Evolutionary conservation across 2,888 invertebrate genomes (phyloP).

Genomic region (Leuctra nigra): DNA sequence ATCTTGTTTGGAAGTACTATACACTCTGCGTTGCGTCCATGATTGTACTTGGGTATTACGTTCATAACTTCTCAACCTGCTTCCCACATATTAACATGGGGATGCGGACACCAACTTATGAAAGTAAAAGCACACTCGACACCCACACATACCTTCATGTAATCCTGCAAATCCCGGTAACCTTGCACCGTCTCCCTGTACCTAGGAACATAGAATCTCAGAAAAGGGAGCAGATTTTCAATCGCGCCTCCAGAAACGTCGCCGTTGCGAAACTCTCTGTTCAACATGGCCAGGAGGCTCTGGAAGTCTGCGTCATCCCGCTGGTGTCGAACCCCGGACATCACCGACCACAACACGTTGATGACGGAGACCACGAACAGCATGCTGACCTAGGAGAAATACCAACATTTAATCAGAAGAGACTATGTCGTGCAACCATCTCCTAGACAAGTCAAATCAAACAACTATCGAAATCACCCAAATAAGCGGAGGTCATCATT

Average conservation of each 20-base stretch:
- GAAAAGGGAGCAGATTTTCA: not conserved
- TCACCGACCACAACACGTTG: constrained; percentile 31
- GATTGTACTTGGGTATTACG: too few species aligned
- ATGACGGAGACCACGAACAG: constrained; percentile 28
- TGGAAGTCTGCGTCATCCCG: constrained; percentile 25
- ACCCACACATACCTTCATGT: constrained; percentile 2
- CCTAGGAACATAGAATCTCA: not conserved
- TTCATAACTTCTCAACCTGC: too few species aligned
- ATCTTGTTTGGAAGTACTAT: too few species aligned
- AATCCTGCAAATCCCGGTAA: not conserved
- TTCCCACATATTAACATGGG: too few species aligned
- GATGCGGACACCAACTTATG: too few species aligned
- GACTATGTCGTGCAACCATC: too few species aligned
- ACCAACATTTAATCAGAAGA: too few species aligned
- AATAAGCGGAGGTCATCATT: too few species aligned
- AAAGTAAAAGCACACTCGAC: too few species aligned
- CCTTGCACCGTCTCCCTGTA: not conserved
- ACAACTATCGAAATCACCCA: too few species aligned
- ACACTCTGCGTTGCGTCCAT: too few species aligned
- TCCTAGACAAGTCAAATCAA: too few species aligned
- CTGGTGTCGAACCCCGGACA: constrained; percentile 28
- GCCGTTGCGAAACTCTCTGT: not conserved
- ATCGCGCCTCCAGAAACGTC: not conserved
- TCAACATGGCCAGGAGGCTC: constrained; percentile 20
- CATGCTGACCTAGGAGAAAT: constrained; percentile 19